Base-by-base conservation (phyloP, 2,113 vertebrate genomes). In the Neomonachus schauinslandi region DNA sequence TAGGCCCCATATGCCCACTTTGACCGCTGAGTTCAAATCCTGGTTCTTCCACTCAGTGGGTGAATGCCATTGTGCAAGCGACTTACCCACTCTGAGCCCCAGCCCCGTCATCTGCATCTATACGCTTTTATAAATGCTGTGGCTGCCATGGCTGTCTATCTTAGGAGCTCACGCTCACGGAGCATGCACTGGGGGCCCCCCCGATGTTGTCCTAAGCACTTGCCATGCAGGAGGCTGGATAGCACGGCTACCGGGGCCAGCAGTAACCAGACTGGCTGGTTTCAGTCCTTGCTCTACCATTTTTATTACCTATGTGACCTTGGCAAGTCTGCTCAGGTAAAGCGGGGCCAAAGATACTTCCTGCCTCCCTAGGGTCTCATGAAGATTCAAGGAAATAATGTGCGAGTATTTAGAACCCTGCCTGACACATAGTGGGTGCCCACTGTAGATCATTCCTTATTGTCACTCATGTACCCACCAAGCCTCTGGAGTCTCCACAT, bases 21-120 rank as follows among this genome's bases (percentile, higher is more conserved):
- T 90, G 85, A 86, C 31, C 33, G 39, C 63, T 69, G 57, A 19
- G n/a, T 96, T 92, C 96, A 57, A 82, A 61, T 80, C 42, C 33
- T 49, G 18, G 2, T 69, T 76, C 67, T 89, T 49, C 65, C 39
- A 10, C 26, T 74, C 74, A 53, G 59, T 57, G 7, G 5, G 19
- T 33, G 46, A 95, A n/a, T 67, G 36, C 46, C 3, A 8, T 2
- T 77, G 49, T 49, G 12, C 46, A 61, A 67, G 2, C 84, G 21
- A 33, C n/a, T 59, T 55, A 13, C 53, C 69, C 72, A 31, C 49
- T 46, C 69, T 1, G 7, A 76, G 71, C 39, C 28, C 36, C 24
- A 3, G 21, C 5, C 51, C 42, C 4, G 0, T 36, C 22, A 33
- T 21, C 83, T 3, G 3, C 39, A 71, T 19, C n/a, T 21, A 1